Evolutionary conservation across 2,888 invertebrate genomes (phyloP), one percentile per base, ranked within the genome.

Genomic region (Cephonodes hylas): DNA sequence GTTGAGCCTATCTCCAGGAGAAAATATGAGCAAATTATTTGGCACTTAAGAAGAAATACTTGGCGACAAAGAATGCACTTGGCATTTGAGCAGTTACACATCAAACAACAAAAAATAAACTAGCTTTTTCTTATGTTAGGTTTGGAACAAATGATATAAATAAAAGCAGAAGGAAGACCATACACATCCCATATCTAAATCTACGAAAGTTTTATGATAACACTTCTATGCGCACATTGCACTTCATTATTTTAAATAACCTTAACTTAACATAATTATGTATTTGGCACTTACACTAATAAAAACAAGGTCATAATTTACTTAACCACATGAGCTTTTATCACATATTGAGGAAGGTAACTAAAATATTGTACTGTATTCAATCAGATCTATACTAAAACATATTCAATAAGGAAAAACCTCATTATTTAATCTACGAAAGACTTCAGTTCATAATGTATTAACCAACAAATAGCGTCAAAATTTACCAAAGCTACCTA

Each of bases 21-120:
- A 72, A 59, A 61, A 64, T 23, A 69, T 79, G 77, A 79, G 79
- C 77, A 77, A 72, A 67, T 68, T 42, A 69, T 69, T 78, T 79
- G 79, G 77, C 77, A 79, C 76, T 27, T 27, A 53, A 15, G 27
- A 53, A 64, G 61, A 46, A 22, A 25, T 42, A 58, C 27, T 44
- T 31, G 57, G 20, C 15, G 15, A 23, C 23, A 42, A 34, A 25
- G 25, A 42, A 53, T 38, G 42, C 60, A 53, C 42, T 34, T 53
- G 60, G 56, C 22, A 42, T 34, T 31, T 45, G 6, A 31, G 42
- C 53, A 42, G 10, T 20, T 15, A 42, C 15, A 45, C 22, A 57
- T 31, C 18, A 57, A 56, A 44, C 38, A 38, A 34, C 42, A 42
- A 2, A 42, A 27, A 42, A 56, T 22, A 20, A 56, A 56, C 42